A percentile compares a stretch with the other conserved stretches of the same genome.
These are phyloP conservation scores for Acanthoscelides obtectus DNA, from an alignment of 2,888 invertebrate genomes.

Conservation along the genomic window DNA sequence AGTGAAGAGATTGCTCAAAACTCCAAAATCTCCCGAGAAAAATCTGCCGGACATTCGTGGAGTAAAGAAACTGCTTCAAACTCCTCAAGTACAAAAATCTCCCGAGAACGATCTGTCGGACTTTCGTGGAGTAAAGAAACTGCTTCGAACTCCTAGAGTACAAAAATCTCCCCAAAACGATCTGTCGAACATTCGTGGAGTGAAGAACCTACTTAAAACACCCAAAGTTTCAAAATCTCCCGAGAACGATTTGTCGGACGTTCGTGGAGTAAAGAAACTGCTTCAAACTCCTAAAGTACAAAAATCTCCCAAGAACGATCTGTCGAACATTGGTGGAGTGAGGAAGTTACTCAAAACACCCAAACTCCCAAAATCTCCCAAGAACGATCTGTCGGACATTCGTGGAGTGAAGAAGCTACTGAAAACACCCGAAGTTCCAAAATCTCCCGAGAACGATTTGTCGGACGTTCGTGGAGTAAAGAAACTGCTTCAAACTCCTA, in stretches of 20 bases:
- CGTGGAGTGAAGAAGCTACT: constrained; percentile 19
- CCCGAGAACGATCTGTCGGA: constrained; percentile 8
- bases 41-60: not conserved
- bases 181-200: constrained; percentile 22
- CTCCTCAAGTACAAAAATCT: constrained; percentile 1
- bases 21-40: constrained; percentile 1
- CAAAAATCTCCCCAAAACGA: constrained; percentile 11
- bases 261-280: constrained; percentile 16
- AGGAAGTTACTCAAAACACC: constrained; percentile 28
- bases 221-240: constrained; percentile 19
- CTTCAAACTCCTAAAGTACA: constrained; percentile 20
- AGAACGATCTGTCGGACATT: constrained; percentile 22
- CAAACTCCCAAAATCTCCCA: constrained; percentile 17
- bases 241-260: constrained; percentile 16
- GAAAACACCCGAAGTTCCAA: constrained; percentile 19
- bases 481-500: constrained; percentile 20
- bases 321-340: constrained; percentile 26
- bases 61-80: constrained; percentile 1
- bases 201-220: constrained; percentile 19
- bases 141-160: not conserved
- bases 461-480: constrained; percentile 15
- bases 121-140: not conserved
- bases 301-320: constrained; percentile 28
- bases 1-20: too few species aligned
- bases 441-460: constrained; percentile 18